Percentiles rank a stretch among this genome's conserved stretches.
Evolutionary conservation across 2,888 invertebrate genomes (phyloP).

Genomic region (Lasioglossum oenotherae): DNA sequence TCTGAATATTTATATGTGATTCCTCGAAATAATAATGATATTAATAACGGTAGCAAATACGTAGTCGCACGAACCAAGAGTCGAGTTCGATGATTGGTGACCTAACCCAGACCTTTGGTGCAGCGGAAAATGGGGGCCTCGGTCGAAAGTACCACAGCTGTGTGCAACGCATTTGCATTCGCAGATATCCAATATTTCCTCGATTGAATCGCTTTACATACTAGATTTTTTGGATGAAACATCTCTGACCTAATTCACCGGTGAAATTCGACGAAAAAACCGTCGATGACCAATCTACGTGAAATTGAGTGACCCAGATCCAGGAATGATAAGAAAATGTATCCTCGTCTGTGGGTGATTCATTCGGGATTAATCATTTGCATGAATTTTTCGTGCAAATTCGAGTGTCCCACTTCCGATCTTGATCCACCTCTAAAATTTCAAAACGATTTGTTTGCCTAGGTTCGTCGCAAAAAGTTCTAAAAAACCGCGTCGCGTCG

Average conservation of each 20-base stretch:
- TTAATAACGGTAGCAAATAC: no score
- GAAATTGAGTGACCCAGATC: background rate
- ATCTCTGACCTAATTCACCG: background rate
- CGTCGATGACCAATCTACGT: background rate
- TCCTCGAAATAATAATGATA: no score
- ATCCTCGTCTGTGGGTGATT: background rate
- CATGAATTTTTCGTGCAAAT: background rate
- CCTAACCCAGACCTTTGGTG: background rate
- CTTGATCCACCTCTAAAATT: background rate
- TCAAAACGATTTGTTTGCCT: background rate
- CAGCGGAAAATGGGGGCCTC: background rate
- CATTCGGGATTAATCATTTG: background rate
- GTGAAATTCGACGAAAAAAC: background rate
- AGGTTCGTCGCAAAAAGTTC: background rate
- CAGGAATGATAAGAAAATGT: background rate
- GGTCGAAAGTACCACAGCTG: background rate
- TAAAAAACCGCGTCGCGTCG: background rate
- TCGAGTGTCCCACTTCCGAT: background rate
- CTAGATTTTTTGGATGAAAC: background rate
- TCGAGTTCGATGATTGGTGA: background rate
- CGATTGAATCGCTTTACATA: background rate
- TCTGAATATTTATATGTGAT: no score
- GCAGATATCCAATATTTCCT: background rate
- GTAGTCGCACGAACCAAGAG: no score
- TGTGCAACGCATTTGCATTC: background rate